Percentiles rank a stretch among this genome's conserved stretches.
Evolutionary conservation across 2,888 invertebrate genomes (phyloP).

Genomic region (Synergus gifuensis): DNA sequence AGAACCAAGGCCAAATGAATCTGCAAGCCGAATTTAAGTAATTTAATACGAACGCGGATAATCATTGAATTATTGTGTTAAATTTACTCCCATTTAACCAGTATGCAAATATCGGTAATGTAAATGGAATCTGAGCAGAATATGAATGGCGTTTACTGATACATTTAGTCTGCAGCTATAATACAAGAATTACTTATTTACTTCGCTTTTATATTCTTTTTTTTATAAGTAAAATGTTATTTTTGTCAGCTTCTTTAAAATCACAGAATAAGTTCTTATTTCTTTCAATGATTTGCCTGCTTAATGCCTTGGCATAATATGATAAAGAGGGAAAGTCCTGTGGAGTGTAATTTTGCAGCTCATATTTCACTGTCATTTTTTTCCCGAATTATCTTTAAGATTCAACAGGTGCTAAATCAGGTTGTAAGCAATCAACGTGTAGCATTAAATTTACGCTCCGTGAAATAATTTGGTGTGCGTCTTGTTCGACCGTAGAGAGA

Average conservation of each 20-base stretch:
- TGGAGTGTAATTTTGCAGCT: neutral
- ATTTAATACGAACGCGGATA: neutral
- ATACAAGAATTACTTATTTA: neutral
- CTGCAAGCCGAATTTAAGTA: neutral
- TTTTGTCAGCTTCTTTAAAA: no score
- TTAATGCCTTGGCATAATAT: neutral
- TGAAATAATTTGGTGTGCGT: constrained; percentile 11
- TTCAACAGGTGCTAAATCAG: constrained; percentile 34
- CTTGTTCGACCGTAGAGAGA: neutral
- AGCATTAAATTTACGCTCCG: constrained; percentile 16
- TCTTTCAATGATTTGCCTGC: neutral
- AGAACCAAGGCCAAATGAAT: neutral
- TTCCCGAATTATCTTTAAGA: constrained; percentile 34
- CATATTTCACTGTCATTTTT: constrained; percentile 25
- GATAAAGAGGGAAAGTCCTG: neutral
- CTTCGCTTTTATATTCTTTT: neutral
- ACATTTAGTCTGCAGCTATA: neutral
- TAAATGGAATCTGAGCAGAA: neutral
- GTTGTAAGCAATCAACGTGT: constrained; percentile 25
- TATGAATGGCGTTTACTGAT: neutral
- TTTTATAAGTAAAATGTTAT: no score
- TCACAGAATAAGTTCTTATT: neutral
- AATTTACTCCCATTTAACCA: neutral
- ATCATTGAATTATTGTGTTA: neutral
- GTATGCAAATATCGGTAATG: constrained; percentile 3